Conservation (phyloP, 2,113 vertebrate species). For the Chaetura pelagica region DNA sequence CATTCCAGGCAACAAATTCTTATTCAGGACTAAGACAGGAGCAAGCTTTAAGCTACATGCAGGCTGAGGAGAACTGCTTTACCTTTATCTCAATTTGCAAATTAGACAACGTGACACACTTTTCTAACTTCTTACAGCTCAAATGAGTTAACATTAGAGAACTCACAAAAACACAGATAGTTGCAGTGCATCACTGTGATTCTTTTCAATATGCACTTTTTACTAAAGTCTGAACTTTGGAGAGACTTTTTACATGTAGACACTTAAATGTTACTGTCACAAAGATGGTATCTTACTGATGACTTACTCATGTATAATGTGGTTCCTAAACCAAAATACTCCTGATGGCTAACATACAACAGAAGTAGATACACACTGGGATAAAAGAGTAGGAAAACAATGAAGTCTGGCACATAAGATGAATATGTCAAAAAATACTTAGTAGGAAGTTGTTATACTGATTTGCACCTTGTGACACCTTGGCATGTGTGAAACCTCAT, state of each 20-base stretch:
- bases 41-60: not conserved
- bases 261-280: not conserved
- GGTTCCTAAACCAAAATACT: not conserved
- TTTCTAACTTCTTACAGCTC: not conserved
- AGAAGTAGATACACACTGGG: not conserved
- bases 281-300: not conserved
- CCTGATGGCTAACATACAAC: not conserved
- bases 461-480: not conserved
- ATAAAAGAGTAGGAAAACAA: not conserved
- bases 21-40: not conserved
- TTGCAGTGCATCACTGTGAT: not conserved
- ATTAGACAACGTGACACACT: not conserved
- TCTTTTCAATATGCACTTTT: not conserved
- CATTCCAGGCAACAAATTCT: not conserved
- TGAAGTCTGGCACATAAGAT: not conserved
- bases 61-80: not conserved
- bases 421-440: not conserved
- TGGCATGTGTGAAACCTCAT: not conserved
- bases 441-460: not conserved
- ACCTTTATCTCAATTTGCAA: not conserved
- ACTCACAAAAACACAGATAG: not conserved
- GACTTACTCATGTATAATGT: not conserved
- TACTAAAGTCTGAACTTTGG: not conserved
- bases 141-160: not conserved
- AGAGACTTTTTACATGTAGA: not conserved